Conservation (phyloP, 2,888 invertebrate genomes). For the Chironomus riparius region DNA sequence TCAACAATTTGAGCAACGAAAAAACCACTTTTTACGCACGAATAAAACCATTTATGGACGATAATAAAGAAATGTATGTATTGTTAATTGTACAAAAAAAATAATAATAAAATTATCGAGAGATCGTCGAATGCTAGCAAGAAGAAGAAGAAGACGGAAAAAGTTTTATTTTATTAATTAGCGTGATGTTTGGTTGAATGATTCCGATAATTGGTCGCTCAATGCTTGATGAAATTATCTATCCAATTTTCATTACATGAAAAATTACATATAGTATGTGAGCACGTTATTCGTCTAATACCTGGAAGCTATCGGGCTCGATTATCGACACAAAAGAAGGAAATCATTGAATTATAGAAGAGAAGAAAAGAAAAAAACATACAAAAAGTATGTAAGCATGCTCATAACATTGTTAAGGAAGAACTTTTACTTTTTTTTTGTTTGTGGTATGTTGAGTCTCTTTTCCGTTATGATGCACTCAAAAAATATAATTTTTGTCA, state of each 20-base stretch:
- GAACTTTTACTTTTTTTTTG: conserved; percentile 19
- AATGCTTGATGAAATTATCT: neutral
- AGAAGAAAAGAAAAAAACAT: too few relatives aligned
- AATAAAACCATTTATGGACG: conserved; percentile 15
- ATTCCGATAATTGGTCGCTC: conserved; percentile 8
- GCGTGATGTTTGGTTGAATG: conserved; percentile 16
- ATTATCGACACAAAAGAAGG: neutral
- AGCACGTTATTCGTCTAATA: neutral
- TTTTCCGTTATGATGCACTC: conserved; percentile 7
- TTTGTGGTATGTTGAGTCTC: neutral
- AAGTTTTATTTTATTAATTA: conserved; percentile 11
- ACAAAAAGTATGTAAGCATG: neutral
- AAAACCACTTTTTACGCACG: conserved; percentile 2
- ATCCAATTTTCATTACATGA: too few relatives aligned
- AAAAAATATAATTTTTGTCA: neutral
- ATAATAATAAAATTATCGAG: neutral
- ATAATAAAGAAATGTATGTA: neutral
- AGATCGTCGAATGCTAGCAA: neutral
- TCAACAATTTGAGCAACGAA: neutral
- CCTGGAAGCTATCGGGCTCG: neutral
- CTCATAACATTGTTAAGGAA: conserved; percentile 9
- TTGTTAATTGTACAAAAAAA: conserved; percentile 1
- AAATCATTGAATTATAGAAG: too few relatives aligned
- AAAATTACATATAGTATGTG: too few relatives aligned
- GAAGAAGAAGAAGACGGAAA: neutral